Conservation (phyloP, 2,797 vertebrate genomes). For the Lepus oiostolus region DNA sequence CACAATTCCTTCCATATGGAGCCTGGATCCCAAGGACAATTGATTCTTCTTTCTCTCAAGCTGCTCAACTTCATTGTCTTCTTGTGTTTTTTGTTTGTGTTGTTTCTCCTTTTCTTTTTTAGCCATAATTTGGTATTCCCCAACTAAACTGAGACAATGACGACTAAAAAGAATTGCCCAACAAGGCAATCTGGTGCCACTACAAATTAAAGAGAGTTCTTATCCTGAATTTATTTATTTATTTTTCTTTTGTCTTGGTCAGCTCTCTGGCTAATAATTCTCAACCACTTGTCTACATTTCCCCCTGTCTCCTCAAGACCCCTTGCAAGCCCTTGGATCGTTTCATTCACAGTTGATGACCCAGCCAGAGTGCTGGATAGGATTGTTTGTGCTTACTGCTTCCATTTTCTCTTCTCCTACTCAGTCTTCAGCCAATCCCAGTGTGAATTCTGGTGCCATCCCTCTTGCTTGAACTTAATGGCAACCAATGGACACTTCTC, state of each 20-base stretch:
- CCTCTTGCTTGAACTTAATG: not conserved
- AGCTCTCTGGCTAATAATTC: not conserved
- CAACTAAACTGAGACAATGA: slow-evolving; percentile 52
- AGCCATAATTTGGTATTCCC: slow-evolving; percentile 69
- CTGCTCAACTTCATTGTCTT: slow-evolving; percentile 62
- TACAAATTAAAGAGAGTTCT: slow-evolving; percentile 16
- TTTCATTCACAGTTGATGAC: not conserved
- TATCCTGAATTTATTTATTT: not conserved
- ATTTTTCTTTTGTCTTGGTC: not conserved
- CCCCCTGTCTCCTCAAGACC: not conserved
- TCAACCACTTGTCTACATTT: not conserved
- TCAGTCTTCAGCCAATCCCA: not conserved
- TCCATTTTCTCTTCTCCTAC: not conserved
- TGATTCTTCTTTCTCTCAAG: slow-evolving; percentile 13
- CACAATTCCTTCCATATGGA: slow-evolving; percentile 61
- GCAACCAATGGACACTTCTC: not conserved
- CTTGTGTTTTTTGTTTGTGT: not conserved
- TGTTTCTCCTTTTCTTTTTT: slow-evolving; percentile 35
- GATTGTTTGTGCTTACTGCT: not conserved
- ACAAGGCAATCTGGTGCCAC: slow-evolving; percentile 63
- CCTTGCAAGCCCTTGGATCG: not conserved
- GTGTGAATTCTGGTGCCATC: not conserved
- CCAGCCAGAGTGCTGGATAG: not conserved
- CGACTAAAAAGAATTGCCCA: slow-evolving; percentile 49
- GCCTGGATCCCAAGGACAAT: slow-evolving; percentile 19